Evolutionary conservation across 2,113 vertebrate species (phyloP), one percentile per base, ranked within the genome.

Genomic region (Genyomyrus donnyi): DNA sequence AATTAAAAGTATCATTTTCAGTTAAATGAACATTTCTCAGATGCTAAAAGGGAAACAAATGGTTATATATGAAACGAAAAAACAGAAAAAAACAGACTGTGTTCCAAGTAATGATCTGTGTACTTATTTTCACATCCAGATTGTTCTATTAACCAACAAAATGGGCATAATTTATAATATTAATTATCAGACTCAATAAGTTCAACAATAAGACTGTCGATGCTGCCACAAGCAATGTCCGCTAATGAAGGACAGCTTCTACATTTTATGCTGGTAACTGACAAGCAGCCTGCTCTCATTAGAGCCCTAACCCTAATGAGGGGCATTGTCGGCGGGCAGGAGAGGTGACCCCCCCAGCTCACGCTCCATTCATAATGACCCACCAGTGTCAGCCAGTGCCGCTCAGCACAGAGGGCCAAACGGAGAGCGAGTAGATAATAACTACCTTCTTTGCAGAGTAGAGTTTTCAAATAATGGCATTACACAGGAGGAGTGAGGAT

Each of bases 21-120:
- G 87, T 53, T 83, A 58, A 39, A 66, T 88, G 11, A 88, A 80
- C 62, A 62, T 52, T 77, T 90, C 49, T 80, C 90, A 90, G 66
- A 48, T 56, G 90, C 86, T 90, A 84, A 90, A 74, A 77, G 62
- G 87, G 85, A 45, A 87, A 84, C 15, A 90, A 77, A 88, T 56
- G 90, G 50, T 83, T 90, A 90, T 52, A 56, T 35, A 88, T 39
- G 39, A 90, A 88, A 85, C 53, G 6, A 42, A 80, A 80, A 42
- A 77, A 74, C 35, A 13, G 35, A 42, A 39, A 77, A 77, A 24
- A 45, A 45, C 17, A 24, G 42, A 85, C 42, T 49, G 46, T 85
- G 83, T 5, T 13, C 9, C 17, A 70, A 10, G 46, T 50, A 86
- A 49, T 49, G 84, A 49, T 27, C 35, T 77, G 70, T 77, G 31